These are phyloP conservation scores for Eustalomyia histrio DNA, from an alignment of 2,888 invertebrate species.

Conservation along the genomic window DNA sequence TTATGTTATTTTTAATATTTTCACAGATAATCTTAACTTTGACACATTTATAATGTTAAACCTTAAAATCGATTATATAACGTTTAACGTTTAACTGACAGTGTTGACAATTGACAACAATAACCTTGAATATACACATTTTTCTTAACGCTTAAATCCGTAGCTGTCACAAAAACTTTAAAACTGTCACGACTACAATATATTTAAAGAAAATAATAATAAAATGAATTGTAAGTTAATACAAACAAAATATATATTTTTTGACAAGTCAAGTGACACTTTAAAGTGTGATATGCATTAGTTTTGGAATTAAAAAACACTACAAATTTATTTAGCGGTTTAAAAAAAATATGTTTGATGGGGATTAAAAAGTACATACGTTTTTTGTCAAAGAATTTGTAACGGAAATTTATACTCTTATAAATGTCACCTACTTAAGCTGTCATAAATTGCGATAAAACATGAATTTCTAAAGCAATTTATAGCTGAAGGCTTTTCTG, in stretches of 20 bases:
- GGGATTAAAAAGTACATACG: constrained; percentile 41
- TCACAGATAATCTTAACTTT: constrained; percentile 19
- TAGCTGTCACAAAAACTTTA: constrained; percentile 74
- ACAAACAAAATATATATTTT: constrained; percentile 37
- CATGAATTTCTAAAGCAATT: constrained; percentile 9
- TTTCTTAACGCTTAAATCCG: constrained; percentile 69
- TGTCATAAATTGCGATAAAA: constrained; percentile 33
- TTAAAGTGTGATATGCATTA: constrained; percentile 72
- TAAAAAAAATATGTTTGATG: constrained; percentile 22
- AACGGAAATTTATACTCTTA: constrained; percentile 15
- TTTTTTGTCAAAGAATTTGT: constrained; percentile 23
- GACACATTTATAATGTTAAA: constrained; percentile 19
- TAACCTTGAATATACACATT: constrained; percentile 73
- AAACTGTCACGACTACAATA: constrained; percentile 59
- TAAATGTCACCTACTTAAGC: constrained; percentile 44
- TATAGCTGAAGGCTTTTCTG: constrained; percentile 51
- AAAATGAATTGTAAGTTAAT: constrained; percentile 14
- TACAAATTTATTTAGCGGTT: constrained; percentile 25
- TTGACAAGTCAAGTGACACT: constrained; percentile 75
- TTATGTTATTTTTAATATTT: constrained; percentile 4
- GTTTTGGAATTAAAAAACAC: constrained; percentile 69
- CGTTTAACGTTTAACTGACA: constrained; percentile 12
- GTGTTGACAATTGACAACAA: constrained; percentile 75
- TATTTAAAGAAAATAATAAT: constrained; percentile 14
- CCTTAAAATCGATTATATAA: constrained; percentile 25